Percentiles rank a stretch among this genome's conserved stretches.
phyloP scores from a whole-genome alignment of 2,797 vertebrate genomes.

The Premnoplex brunnescens region DNA sequence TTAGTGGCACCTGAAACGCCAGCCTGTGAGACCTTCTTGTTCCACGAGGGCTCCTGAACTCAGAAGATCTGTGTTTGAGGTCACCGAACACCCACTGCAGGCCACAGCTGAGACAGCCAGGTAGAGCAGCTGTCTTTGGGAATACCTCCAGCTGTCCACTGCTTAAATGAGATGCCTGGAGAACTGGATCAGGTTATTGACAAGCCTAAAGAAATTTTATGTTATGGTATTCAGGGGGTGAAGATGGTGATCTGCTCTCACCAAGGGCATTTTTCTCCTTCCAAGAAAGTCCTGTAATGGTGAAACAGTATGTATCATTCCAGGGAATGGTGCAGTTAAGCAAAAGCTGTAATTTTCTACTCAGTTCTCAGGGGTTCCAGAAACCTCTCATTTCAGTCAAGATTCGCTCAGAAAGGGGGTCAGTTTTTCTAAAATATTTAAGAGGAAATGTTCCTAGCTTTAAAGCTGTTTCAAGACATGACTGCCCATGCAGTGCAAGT shows the following conservation, averaged over 20 bases:
- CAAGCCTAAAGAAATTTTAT: not conserved
- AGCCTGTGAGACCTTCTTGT: not conserved
- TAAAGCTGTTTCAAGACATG: not conserved
- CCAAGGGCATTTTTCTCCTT: not conserved
- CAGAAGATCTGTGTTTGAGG: not conserved
- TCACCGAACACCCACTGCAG: rapidly evolving
- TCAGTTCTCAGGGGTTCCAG: not conserved
- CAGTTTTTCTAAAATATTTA: not conserved
- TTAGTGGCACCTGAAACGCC: not conserved
- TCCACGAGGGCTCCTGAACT: not conserved
- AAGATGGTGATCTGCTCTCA: not conserved
- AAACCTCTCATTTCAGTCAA: not conserved
- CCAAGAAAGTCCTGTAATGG: not conserved
- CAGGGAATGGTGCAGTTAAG: not conserved
- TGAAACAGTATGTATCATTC: not conserved
- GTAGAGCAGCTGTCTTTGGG: not conserved
- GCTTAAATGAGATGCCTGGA: not conserved
- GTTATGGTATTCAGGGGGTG: not conserved
- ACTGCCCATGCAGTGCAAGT: not conserved
- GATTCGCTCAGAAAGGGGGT: not conserved
- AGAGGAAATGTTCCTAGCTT: not conserved
- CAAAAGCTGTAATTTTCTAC: not conserved
- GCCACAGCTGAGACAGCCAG: not conserved
- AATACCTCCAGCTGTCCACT: not conserved
- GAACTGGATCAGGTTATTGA: not conserved